Evolutionary conservation across 1,140 invertebrate species (phyloP), one percentile per base, ranked within the genome.

Genomic region (Thrips palmi): DNA sequence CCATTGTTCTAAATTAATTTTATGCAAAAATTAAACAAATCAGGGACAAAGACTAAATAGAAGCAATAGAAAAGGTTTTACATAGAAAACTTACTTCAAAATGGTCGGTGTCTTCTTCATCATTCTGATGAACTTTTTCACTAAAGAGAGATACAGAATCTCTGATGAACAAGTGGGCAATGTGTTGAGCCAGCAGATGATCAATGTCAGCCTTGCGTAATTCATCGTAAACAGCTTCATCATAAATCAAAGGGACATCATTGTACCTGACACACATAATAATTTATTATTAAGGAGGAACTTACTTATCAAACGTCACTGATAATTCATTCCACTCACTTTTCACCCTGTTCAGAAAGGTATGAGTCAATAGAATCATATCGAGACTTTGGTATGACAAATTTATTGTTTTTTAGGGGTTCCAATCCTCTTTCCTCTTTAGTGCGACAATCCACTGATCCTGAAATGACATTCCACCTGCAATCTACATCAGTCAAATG

Each of bases 351-450:
- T 14, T 75, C 70, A 25, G 89, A 96, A 8, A 99, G 64, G 57
- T 98, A 99, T 2, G 83, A 92, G 59, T 97, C 91, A 31, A 97
- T 94, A 1, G 92, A 94, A 58, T 94, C 93, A 56, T 97, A 99
- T 24, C 96, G 67, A 5, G 92, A 97, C 60, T 99, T 99, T 38
- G 75, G 74, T 45, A 99, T 97, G 31, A 71, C 70, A 63, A 91
- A 79, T 63, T 80, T 75, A 54, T 77, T 69, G 42, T 75, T 61
- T 50, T 75, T 67, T 4, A 86, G 58, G 12, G 82, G 79, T 40
- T 67, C 62, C 10, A 88, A 53, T 5, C 92, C 93, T 38, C 86
- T 68, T 62, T 99, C 96, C 58, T 96, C 89, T 35, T 70, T 65
- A 1, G 91, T 97, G 45, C 96, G 72, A 56, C 92, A 94, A 63